Evolutionary conservation across 2,113 vertebrate genomes (phyloP).

Genomic region (Rostratula benghalensis): DNA sequence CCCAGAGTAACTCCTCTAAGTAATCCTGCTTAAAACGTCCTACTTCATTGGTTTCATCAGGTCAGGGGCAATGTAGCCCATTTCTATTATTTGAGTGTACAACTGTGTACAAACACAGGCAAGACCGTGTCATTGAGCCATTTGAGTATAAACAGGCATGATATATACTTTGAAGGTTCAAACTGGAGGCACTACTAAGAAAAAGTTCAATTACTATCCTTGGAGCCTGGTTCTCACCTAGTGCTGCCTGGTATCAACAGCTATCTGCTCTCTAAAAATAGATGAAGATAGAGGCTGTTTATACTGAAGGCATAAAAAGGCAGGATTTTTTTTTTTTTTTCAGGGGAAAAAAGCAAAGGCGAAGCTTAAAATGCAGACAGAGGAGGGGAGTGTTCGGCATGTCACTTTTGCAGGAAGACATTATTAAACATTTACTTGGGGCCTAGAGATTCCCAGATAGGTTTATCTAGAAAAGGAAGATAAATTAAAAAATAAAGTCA

Average conservation of each 20-base stretch:
- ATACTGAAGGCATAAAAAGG: background rate
- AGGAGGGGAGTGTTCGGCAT: background rate
- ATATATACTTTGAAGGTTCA: background rate
- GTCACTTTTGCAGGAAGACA: background rate
- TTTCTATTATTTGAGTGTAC: background rate
- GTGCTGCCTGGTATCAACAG: background rate
- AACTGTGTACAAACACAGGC: background rate
- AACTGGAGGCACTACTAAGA: background rate
- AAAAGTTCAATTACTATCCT: background rate
- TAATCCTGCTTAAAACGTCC: background rate
- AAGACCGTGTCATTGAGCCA: background rate
- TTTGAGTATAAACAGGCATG: background rate
- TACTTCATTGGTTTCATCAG: background rate
- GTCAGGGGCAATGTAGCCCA: rapidly evolving
- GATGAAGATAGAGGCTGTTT: background rate
- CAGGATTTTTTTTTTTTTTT: background rate
- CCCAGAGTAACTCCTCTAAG: background rate
- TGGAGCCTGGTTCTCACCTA: background rate
- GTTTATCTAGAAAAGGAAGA: background rate
- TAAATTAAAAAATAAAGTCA: background rate
- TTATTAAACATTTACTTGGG: background rate
- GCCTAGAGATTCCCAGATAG: background rate
- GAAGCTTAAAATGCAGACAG: background rate
- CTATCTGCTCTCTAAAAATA: constrained; percentile 23
- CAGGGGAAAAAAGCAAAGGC: background rate